These are phyloP conservation scores for Endomychus coccineus DNA, from an alignment of 2,888 invertebrate genomes.

Conservation along the genomic window DNA sequence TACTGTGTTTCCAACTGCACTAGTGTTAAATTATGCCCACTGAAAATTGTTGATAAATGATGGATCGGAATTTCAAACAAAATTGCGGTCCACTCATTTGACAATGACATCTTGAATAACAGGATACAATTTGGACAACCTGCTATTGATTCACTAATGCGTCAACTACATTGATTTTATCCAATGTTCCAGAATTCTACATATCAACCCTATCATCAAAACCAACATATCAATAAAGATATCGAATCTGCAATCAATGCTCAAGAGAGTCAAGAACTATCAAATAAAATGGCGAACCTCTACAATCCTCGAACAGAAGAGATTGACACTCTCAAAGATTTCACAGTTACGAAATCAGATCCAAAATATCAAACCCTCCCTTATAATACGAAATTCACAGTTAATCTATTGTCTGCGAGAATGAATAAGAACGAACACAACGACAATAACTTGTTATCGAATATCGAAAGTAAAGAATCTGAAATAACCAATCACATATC, in stretches of 20 bases:
- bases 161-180: too few species aligned
- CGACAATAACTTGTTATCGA: conserved; percentile 7
- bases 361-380: conserved; percentile 89
- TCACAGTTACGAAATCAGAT: conserved; percentile 75
- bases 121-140: too few species aligned
- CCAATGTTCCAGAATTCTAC: conserved; percentile 38
- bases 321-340: conserved; percentile 54
- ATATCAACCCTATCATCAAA: conserved; percentile 40
- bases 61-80: too few species aligned
- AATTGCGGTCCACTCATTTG: too few species aligned
- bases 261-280: conserved; percentile 29
- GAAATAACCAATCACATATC: conserved; percentile 30
- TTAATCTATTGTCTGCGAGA: conserved; percentile 47
- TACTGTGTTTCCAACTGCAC: too few species aligned
- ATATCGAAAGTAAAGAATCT: conserved; percentile 20
- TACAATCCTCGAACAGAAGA: conserved; percentile 25
- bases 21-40: too few species aligned
- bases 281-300: conserved; percentile 31
- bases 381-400: conserved; percentile 78
- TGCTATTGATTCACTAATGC: too few species aligned
- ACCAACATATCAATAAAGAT: conserved; percentile 38
- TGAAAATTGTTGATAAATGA: too few species aligned
- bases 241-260: conserved; percentile 28
- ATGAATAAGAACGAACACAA: conserved; percentile 3
- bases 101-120: too few species aligned